Base-by-base conservation (phyloP, 2,797 vertebrate species). In the Sciurus carolinensis region DNA sequence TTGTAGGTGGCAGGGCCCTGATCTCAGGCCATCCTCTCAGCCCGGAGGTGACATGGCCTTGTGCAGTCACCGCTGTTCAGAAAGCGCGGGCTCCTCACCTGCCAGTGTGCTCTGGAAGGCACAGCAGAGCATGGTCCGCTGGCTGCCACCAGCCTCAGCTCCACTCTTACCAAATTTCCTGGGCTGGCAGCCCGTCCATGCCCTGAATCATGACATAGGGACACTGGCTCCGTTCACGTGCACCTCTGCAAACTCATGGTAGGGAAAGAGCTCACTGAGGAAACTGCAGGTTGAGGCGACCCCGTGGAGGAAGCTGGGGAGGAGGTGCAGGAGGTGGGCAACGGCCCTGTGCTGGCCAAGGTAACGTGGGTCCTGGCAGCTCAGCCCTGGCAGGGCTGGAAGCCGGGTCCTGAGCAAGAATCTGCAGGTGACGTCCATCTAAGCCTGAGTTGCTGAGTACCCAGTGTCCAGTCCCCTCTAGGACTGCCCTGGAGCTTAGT, bases 221-320 rank as follows among this genome's bases (percentile, higher is more conserved):
- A 87, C n/a, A 62, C 57, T 54, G 81, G 50, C 66, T 33, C 47
- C 8, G 5, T 30, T 59, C 47, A 92, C 94, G 20, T 11, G 24
- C 84, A 66, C 77, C 92, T 86, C 87, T 50, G 79, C 73, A 67
- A 95, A 92, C 1, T 7, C 85, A 18, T 91, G 92, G 91, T 7
- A 39, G 39, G 92, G 91, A 47, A 93, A 96, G 97, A 71, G 84
- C 47, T 84, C 72, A 66, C 33, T 15, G 24, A n/a, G 59, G 13
- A 75, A 33, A 71, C 62, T 18, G 4, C 52, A 69, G 62, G 30
- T 87, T 36, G 4, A 59, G 14, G 28, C 14, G 20, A 26, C 28
- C 22, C 64, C 10, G 26, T 59, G 77, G n/a, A 33, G 52, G 13
- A 20, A 26, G 44, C 28, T 57, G 22, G 12, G 8, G n/a, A 18